These are phyloP conservation scores for Drosophila varians DNA, from an alignment of 1,140 invertebrate genomes.

Conservation along the genomic window DNA sequence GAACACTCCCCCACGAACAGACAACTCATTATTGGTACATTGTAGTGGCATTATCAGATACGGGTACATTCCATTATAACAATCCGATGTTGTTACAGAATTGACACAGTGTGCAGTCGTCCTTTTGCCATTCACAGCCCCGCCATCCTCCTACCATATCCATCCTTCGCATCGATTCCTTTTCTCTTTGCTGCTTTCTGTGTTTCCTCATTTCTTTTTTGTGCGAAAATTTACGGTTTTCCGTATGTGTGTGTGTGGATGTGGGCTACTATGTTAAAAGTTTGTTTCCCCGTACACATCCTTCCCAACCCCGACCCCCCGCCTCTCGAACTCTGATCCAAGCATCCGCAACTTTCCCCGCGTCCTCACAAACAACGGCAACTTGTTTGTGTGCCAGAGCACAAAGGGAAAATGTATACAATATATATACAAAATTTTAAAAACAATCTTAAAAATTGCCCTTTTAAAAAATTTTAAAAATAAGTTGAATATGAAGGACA, in stretches of 20 bases:
- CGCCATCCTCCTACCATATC: background rate
- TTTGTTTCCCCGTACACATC: constrained; percentile 48
- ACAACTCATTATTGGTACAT: constrained; percentile 48
- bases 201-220: constrained; percentile 43
- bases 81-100: constrained; percentile 41
- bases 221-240: constrained; percentile 32
- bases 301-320: constrained; percentile 43
- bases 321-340: background rate
- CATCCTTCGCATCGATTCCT: constrained; percentile 27
- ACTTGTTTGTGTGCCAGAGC: constrained; percentile 43
- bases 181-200: constrained; percentile 31
- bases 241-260: constrained; percentile 38
- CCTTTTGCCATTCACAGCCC: constrained; percentile 7
- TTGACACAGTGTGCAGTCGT: constrained; percentile 65
- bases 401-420: background rate
- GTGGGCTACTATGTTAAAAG: constrained; percentile 78
- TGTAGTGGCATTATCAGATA: constrained; percentile 40
- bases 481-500: no score
- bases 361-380: constrained; percentile 42
- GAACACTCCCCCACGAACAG: constrained; percentile 2
- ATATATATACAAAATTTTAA: background rate
- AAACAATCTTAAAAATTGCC: background rate
- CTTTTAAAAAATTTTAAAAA: no score
- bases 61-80: constrained; percentile 32
- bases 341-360: constrained; percentile 8